Conservation (phyloP, 2,113 vertebrate species). For the Chloropsis hardwickii region DNA sequence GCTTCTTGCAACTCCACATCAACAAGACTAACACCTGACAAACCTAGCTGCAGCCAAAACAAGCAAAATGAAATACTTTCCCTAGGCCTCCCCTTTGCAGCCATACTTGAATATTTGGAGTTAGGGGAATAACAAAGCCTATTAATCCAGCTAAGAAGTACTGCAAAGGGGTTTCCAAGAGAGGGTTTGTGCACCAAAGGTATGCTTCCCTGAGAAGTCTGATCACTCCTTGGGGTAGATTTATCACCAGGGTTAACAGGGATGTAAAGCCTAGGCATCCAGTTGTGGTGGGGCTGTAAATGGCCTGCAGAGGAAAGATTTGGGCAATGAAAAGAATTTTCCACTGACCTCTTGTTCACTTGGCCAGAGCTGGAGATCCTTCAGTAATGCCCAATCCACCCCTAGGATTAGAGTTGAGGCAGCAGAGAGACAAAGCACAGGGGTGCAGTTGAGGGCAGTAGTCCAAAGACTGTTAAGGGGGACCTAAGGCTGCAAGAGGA, state of each 20-base stretch:
- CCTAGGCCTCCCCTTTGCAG: neutral
- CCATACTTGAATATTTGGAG: neutral
- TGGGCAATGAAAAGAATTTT: neutral
- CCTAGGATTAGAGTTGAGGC: neutral
- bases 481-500: neutral
- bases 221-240: neutral
- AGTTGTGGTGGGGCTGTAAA: neutral
- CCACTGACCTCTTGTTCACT: neutral
- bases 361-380: neutral
- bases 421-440: neutral
- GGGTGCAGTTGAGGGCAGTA: neutral
- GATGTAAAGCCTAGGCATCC: neutral
- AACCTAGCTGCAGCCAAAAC: neutral
- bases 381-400: neutral
- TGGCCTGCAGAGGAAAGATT: neutral
- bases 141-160: neutral
- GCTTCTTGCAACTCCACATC: neutral
- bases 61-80: neutral
- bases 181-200: neutral
- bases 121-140: neutral
- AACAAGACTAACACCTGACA: neutral
- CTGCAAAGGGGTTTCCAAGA: neutral
- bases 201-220: neutral
- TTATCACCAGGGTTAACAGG: neutral
- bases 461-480: neutral